Base-by-base conservation (phyloP, 2,797 vertebrate species). In the Furcifer pardalis region DNA sequence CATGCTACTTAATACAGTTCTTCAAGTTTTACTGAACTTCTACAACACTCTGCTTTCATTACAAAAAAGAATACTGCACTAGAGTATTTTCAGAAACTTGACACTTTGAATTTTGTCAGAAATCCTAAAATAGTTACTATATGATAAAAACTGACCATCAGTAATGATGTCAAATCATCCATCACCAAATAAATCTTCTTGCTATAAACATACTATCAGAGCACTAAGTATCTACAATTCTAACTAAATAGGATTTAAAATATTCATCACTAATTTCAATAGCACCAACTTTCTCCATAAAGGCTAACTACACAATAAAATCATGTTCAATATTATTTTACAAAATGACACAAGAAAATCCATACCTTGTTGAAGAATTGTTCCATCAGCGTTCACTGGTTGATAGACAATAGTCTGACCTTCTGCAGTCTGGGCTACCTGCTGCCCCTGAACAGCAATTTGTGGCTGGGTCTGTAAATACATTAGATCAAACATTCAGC, bases 321-420 rank as follows among this genome's bases (percentile, higher is more conserved):
- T n/a, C n/a, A 72, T 21, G 21, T 30, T 13, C 35, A 27, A 37
- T 66, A n/a, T 3, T 68, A n/a, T n/a, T 35, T 71, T 71, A 73
- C 30, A 32, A 73, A 86, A 63, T 46, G 21, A 23, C 19, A 42
- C 12, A 35, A 2, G 32, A 62, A n/a, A 69, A 63, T 32, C 82
- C 87, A 69, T 97, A 99, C 99, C 99, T 95, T 99, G 98, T 91
- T 99, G 99, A 69, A 99, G 96, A 89, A 99, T 98, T 77, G 98
- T 99, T 79, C 98, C 98, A 73, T 99, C 98, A 77, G 98, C 98
- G 77, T 99, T 99, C 84, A 99, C 98, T 0, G 99, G 99, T 95
- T 99, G 99, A 94, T 99, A 99, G 82, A 99, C 98, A 15, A 99
- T 99, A 83, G 99, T 99, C 94, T 99, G 99, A 56, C 99, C 98